These are phyloP conservation scores for Hipposideros armiger DNA, from an alignment of 2,113 vertebrate species.

Conservation along the genomic window DNA sequence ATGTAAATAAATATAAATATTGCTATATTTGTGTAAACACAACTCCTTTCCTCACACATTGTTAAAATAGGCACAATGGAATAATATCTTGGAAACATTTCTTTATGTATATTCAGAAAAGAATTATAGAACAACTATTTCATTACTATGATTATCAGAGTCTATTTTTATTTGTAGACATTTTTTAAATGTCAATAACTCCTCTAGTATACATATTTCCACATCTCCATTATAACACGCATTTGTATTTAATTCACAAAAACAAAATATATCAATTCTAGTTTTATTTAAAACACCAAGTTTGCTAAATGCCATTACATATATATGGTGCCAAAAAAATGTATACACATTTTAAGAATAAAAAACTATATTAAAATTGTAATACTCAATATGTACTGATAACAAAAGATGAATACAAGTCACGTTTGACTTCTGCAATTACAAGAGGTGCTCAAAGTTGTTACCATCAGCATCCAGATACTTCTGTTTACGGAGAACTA, in stretches of 20 bases:
- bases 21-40: neutral
- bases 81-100: neutral
- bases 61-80: neutral
- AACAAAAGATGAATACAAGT: too few species aligned
- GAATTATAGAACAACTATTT: neutral
- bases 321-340: too few species aligned
- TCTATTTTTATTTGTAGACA: neutral
- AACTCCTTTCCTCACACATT: neutral
- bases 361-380: too few species aligned
- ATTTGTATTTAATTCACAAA: neutral
- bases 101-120: neutral
- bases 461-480: too few species aligned
- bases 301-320: neutral
- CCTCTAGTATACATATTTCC: neutral
- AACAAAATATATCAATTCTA: neutral
- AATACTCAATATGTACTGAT: too few species aligned
- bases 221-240: neutral
- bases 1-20: neutral
- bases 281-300: neutral
- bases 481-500: too few species aligned
- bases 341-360: too few species aligned
- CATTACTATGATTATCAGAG: neutral
- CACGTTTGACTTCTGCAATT: too few species aligned
- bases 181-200: neutral
- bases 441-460: too few species aligned